Base-by-base conservation (phyloP, 2,888 invertebrate genomes). In the Acleris holmiana region DNA sequence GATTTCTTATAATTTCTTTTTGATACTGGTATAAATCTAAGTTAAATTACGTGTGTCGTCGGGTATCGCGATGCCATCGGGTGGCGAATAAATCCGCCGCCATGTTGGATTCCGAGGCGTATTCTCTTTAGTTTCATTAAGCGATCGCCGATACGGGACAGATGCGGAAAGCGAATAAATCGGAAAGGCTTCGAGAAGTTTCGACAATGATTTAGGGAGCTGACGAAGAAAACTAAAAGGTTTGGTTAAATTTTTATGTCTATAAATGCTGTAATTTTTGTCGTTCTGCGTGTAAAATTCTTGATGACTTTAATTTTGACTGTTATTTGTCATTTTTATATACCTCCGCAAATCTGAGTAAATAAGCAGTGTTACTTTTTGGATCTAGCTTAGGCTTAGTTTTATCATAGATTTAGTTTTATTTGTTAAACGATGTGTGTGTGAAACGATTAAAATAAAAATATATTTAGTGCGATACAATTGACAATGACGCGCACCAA, bases 71-170 rank as follows among this genome's bases (percentile, higher is more conserved):
- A 88, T 85, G 76, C 80, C 85, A 90, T 90, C 90, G 79, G 79
- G 74, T 72, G 73, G 77, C 75, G 77, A 80, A 91, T 91, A 91
- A 91, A 91, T 90, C 90, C 80, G 71, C 75, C 78, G 85, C 86
- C 87, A 84, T 88, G 78, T 89, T 86, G 89, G 91, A 88, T 88
- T 29, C 46, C 51, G 17, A 29, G 23, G 84, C 86, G 87, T 87
- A 86, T 87, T 86, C 88, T 88, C 89, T 89, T 89, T 86, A 91
- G 88, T 89, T 91, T 91, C 91, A 91, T 91, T 91, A 91, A 90
- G 83, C 85, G 90, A 89, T 88, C 76, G 78, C 78, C 81, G 89
- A 89, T 88, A 86, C 78, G 64, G 64, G 53, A 59, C 19, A 64
- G 64, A 81, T 75, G 72, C 68, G 73, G 71, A 75, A 77, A 58